Evolutionary conservation across 2,113 vertebrate species (phyloP).

Genomic region (Siniperca knerii): DNA sequence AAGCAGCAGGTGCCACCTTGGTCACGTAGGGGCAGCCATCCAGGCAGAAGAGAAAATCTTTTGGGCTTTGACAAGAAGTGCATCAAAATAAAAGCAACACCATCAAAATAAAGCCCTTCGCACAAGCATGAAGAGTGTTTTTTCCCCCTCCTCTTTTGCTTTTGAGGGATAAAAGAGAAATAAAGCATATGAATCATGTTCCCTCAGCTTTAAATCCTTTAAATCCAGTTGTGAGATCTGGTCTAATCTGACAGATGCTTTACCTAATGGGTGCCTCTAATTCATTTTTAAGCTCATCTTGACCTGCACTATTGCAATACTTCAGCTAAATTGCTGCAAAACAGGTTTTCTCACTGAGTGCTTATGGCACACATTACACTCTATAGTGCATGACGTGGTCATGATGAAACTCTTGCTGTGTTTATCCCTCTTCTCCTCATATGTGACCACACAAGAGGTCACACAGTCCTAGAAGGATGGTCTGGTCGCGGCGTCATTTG

Average conservation of each 20-base stretch:
- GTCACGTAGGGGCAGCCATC: conserved; percentile 25
- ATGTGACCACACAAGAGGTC: conserved; percentile 23
- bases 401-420: conserved; percentile 3
- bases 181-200: conserved; percentile 29
- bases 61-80: conserved; percentile 11
- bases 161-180: conserved; percentile 23
- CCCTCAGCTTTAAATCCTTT: conserved; percentile 36
- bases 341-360: conserved; percentile 10
- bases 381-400: background rate
- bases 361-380: conserved; percentile 6
- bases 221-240: conserved; percentile 49
- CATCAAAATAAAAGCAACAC: conserved; percentile 10
- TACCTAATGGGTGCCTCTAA: conserved; percentile 27
- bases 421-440: background rate
- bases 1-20: conserved; percentile 46
- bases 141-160: background rate
- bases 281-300: conserved; percentile 43
- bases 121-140: background rate
- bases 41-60: conserved; percentile 24
- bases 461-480: background rate
- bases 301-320: conserved; percentile 12
- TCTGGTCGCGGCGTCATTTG: background rate
- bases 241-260: conserved; percentile 55
- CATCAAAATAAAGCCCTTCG: conserved; percentile 3
- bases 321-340: conserved; percentile 31